Evolutionary conservation across 2,888 invertebrate genomes (phyloP).

Genomic region (Pheosia gnoma): DNA sequence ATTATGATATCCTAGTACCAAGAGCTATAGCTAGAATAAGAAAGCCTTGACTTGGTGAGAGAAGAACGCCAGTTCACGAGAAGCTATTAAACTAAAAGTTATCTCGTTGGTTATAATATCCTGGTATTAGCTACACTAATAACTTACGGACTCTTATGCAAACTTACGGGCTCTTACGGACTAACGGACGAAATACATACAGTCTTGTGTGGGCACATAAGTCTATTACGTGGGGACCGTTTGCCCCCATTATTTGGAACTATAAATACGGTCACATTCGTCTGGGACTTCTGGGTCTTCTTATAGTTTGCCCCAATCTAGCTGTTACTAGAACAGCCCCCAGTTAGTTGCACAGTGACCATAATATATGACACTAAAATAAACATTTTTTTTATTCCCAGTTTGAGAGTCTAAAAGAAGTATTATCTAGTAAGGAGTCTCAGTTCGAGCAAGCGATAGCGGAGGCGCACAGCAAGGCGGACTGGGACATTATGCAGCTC

Average conservation of each 20-base stretch:
- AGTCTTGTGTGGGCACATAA: too few species aligned
- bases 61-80: neutral
- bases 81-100: too few species aligned
- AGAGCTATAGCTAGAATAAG: neutral
- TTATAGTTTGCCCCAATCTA: neutral
- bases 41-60: neutral
- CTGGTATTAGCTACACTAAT: neutral
- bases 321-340: too few species aligned
- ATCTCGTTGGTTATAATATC: neutral
- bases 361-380: neutral
- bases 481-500: slow-evolving; percentile 88
- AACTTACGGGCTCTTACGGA: too few species aligned
- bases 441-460: slow-evolving; percentile 81
- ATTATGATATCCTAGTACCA: slow-evolving; percentile 3
- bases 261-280: too few species aligned
- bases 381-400: slow-evolving; percentile 50
- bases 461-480: slow-evolving; percentile 86
- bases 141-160: too few species aligned
- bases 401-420: slow-evolving; percentile 87
- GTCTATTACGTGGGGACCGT: too few species aligned
- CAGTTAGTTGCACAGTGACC: neutral
- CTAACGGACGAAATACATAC: too few species aligned
- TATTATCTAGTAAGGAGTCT: slow-evolving; percentile 86
- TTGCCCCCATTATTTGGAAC: too few species aligned
- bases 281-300: neutral